phyloP scores from a whole-genome alignment of 2,113 vertebrate genomes.

The Callocephalon fimbriatum region DNA sequence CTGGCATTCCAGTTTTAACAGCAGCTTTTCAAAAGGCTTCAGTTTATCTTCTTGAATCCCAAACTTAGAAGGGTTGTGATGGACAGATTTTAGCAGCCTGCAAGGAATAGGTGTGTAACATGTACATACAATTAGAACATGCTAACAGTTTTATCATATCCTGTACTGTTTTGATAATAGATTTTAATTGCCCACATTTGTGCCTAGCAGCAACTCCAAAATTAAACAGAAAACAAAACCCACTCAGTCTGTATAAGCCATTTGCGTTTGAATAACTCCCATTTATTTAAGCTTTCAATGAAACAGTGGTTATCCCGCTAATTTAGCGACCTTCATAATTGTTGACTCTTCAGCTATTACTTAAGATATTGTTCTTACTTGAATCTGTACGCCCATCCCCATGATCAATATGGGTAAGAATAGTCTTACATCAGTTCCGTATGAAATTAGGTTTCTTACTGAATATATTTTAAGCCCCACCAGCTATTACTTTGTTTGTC shows the following conservation, averaged over 20 bases:
- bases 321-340: background rate
- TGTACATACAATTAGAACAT: background rate
- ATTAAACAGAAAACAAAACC: background rate
- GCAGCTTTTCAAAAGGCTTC: constrained; percentile 96
- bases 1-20: constrained; percentile 93
- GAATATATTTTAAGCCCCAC: background rate
- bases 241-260: background rate
- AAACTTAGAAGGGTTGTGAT: constrained; percentile 97
- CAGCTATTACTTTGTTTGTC: background rate
- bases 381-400: background rate
- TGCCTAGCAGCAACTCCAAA: background rate
- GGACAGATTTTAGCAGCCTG: constrained; percentile 96
- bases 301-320: background rate
- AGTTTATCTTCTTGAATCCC: constrained; percentile 94
- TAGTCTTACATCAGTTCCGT: background rate
- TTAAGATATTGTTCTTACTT: background rate
- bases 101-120: background rate
- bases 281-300: background rate
- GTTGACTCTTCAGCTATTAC: background rate
- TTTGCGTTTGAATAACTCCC: background rate
- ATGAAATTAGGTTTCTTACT: background rate
- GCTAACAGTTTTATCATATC: background rate
- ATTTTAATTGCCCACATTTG: background rate
- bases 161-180: background rate
- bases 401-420: background rate